Percentiles rank a stretch among this genome's conserved stretches.
These are phyloP conservation scores for Danio jaintianensis DNA, from an alignment of 2,797 vertebrate species.

Conservation along the genomic window DNA sequence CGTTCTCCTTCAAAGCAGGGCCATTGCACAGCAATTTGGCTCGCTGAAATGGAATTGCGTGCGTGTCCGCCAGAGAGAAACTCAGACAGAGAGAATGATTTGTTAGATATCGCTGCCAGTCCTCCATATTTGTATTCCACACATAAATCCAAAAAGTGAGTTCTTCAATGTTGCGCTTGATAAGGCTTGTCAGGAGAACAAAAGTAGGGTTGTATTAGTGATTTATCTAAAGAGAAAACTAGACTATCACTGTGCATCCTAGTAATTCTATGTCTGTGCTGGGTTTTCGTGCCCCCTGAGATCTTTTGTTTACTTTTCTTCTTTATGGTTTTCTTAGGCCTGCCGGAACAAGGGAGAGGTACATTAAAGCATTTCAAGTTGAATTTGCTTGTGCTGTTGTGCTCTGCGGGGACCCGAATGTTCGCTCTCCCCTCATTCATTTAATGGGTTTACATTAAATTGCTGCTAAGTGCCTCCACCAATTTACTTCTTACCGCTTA, in stretches of 20 bases:
- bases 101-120: slow-evolving; percentile 21
- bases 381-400: neutral
- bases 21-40: slow-evolving; percentile 55
- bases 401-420: slow-evolving; percentile 3
- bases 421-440: slow-evolving; percentile 60
- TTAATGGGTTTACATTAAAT: slow-evolving; percentile 76
- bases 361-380: slow-evolving; percentile 54
- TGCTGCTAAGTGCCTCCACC: slow-evolving; percentile 71
- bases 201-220: slow-evolving; percentile 13
- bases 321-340: neutral
- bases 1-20: slow-evolving; percentile 50
- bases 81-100: slow-evolving; percentile 18
- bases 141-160: slow-evolving; percentile 28
- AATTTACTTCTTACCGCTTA: slow-evolving; percentile 72
- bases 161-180: slow-evolving; percentile 38
- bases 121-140: slow-evolving; percentile 33
- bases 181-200: slow-evolving; percentile 33
- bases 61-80: slow-evolving; percentile 49
- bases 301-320: neutral
- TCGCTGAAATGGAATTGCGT: slow-evolving; percentile 49
- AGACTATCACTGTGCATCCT: neutral
- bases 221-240: neutral
- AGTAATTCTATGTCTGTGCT: neutral
- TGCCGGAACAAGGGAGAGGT: slow-evolving; percentile 42
- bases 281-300: neutral